Base-by-base conservation (phyloP, 2,888 invertebrate species). In the Zygaena filipendulae region DNA sequence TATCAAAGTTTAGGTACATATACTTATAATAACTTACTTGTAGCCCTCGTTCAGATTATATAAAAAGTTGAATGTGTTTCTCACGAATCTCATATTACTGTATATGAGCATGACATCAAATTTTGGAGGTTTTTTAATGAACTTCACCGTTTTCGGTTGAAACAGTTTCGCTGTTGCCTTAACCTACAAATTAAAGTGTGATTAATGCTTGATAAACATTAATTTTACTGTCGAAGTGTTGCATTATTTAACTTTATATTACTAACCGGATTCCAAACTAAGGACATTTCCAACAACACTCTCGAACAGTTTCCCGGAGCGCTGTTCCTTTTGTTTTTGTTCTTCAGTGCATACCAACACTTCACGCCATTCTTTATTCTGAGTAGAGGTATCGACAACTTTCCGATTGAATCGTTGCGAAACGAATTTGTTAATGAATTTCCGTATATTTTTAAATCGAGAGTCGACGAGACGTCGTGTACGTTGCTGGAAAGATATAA, bases 211-310 rank as follows among this genome's bases (percentile, higher is more conserved):
- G 20, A 14, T 12, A n/a, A 22, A 25, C 19, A 11, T 16, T 8
- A 27, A 24, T 21, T 16, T n/a, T n/a, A n/a, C n/a, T n/a, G n/a
- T n/a, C n/a, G n/a, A n/a, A n/a, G n/a, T n/a, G n/a, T n/a, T n/a
- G n/a, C n/a, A n/a, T n/a, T 12, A 14, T 16, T 22, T 11, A 9
- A 21, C 8, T n/a, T 19, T 13, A n/a, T n/a, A n/a, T 8, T 35
- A 59, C 71, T 68, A 35, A 77, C 77, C 9, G 75, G 75, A 44
- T 74, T 70, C 63, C 62, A 79, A 38, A 51, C 48, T 9, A 75
- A 33, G 7, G 52, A 49, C 62, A 75, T 68, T 35, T 74, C 62
- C 30, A 79, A 36, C 6, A 58, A 46, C 6, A 79, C 47, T 41
- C 77, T 56, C 0, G 77, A 77, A 33, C 62, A 72, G 35, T 70